Evolutionary conservation across 2,888 invertebrate genomes (phyloP).

Genomic region (Oxystoma pomonae): DNA sequence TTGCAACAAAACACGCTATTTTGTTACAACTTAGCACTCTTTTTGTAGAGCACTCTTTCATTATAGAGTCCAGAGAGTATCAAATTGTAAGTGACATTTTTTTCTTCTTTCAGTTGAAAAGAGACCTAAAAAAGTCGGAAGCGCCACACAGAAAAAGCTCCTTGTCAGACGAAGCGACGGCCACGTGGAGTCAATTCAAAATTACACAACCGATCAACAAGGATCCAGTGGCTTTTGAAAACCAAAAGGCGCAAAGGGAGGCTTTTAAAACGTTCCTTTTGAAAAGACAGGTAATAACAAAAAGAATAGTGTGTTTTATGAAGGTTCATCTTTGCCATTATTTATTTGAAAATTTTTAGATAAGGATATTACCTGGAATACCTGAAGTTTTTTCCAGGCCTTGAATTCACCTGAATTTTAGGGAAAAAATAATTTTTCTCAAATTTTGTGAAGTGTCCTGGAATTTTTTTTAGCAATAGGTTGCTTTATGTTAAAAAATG

Average conservation of each 20-base stretch:
- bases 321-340: too few relatives aligned
- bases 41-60: too few relatives aligned
- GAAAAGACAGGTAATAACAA: constrained; percentile 50
- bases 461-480: too few relatives aligned
- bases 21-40: too few relatives aligned
- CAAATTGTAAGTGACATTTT: too few relatives aligned
- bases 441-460: too few relatives aligned
- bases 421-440: not conserved
- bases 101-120: constrained; percentile 24
- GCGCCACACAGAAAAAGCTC: constrained; percentile 30
- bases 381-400: too few relatives aligned
- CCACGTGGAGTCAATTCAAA: constrained; percentile 26
- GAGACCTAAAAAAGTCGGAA: constrained; percentile 34
- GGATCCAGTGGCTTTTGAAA: constrained; percentile 33
- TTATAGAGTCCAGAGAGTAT: too few relatives aligned
- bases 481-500: too few relatives aligned
- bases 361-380: too few relatives aligned
- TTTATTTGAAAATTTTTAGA: too few relatives aligned
- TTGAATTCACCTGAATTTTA: not conserved
- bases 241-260: constrained; percentile 45
- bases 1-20: too few relatives aligned
- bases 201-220: constrained; percentile 30
- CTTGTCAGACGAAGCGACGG: constrained; percentile 14
- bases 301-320: not conserved
- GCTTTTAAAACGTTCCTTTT: constrained; percentile 55